Conservation (phyloP, 2,797 vertebrate species). For the Microctenopoma steveboyesi region DNA sequence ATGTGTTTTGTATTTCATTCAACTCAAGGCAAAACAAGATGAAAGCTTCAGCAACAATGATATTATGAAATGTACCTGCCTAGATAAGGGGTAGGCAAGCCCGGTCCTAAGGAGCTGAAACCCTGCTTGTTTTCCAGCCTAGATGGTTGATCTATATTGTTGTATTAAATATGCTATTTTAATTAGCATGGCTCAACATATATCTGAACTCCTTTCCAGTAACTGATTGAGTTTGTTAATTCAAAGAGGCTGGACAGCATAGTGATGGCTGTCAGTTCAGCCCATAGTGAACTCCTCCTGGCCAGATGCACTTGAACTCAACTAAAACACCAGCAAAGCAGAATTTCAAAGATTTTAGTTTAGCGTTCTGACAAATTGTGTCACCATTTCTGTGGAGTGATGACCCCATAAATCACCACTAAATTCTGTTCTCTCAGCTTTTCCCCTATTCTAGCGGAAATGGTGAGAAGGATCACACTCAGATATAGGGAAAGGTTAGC, state of each 20-base stretch:
- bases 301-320: background rate
- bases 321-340: background rate
- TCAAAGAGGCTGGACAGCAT: background rate
- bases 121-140: too few relatives aligned
- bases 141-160: background rate
- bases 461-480: conserved; percentile 25
- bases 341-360: background rate
- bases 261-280: background rate
- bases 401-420: conserved; percentile 11
- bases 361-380: conserved; percentile 2
- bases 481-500: conserved; percentile 17
- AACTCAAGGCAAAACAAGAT: conserved; percentile 28
- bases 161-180: conserved; percentile 10
- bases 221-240: background rate
- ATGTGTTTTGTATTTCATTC: background rate
- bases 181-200: conserved; percentile 19
- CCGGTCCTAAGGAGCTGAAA: too few relatives aligned
- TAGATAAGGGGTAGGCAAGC: background rate
- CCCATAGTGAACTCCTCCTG: background rate
- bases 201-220: background rate
- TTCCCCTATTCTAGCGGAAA: conserved; percentile 21
- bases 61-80: conserved; percentile 23
- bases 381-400: background rate
- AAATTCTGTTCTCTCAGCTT: conserved; percentile 22
- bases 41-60: conserved; percentile 22